phyloP scores from a whole-genome alignment of 2,797 vertebrate species.

The Pteropus rufus region DNA sequence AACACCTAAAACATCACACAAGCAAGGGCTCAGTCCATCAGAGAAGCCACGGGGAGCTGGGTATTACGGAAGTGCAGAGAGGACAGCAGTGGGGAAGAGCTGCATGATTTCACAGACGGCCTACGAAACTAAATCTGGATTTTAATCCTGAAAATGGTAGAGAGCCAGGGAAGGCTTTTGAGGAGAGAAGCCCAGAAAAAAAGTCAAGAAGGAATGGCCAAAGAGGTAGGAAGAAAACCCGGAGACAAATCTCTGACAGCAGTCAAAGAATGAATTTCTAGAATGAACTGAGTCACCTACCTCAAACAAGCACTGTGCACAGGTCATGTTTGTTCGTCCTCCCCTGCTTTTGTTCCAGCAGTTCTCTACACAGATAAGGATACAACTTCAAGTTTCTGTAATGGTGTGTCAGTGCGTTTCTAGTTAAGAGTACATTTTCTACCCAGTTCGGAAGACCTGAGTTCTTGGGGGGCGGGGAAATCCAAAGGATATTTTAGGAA shows the following conservation, averaged over 20 bases:
- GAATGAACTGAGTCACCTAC: background rate
- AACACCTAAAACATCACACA: background rate
- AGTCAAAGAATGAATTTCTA: background rate
- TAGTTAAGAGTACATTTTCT: background rate
- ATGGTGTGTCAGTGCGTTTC: background rate
- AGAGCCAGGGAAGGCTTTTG: background rate
- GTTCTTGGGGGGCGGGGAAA: background rate
- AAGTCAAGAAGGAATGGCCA: background rate
- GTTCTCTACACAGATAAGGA: background rate
- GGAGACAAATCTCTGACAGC: background rate
- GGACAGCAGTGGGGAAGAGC: background rate
- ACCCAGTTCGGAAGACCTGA: background rate
- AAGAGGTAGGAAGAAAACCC: background rate
- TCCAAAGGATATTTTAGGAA: background rate
- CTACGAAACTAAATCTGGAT: background rate
- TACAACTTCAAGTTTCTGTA: background rate
- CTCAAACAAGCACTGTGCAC: background rate
- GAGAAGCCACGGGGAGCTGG: background rate
- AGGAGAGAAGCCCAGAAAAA: background rate
- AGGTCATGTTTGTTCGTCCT: background rate
- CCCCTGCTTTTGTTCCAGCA: background rate
- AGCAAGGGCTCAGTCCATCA: background rate
- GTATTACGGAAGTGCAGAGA: background rate
- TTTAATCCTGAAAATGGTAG: background rate
- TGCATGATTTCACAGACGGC: background rate